Evolutionary conservation across 2,888 invertebrate species (phyloP).

Genomic region (Polydrusus cervinus): DNA sequence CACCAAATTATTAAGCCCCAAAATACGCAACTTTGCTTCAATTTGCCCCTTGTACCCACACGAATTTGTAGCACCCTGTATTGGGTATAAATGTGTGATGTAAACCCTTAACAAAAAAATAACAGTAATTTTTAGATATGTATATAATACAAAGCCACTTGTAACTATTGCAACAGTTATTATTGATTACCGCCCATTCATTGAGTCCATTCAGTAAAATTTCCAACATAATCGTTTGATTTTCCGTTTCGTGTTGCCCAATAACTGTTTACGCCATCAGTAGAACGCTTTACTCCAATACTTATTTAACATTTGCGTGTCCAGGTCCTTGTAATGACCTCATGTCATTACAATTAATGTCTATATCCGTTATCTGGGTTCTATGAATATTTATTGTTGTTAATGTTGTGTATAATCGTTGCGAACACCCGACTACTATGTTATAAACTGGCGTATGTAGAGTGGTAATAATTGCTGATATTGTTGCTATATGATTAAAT

Average conservation of each 20-base stretch:
- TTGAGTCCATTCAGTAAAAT: not conserved
- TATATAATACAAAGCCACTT: no score
- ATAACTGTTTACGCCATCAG: not conserved
- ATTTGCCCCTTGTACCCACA: no score
- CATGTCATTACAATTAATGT: slow-evolving; percentile 14
- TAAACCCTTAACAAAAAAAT: no score
- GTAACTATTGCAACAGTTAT: no score
- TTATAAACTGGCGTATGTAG: no score
- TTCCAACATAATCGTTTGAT: not conserved
- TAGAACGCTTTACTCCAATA: not conserved
- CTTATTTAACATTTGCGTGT: not conserved
- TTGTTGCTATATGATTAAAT: no score
- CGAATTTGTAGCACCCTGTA: no score
- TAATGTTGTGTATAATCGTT: not conserved
- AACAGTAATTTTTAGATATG: no score
- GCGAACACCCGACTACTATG: not conserved
- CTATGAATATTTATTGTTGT: slow-evolving; percentile 8
- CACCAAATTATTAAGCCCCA: no score
- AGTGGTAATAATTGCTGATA: no score
- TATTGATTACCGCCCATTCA: not conserved
- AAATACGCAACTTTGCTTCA: no score
- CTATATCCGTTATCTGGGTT: not conserved
- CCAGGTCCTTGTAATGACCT: not conserved
- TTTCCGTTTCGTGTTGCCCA: not conserved
- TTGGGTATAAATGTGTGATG: no score